phyloP scores from a whole-genome alignment of 1,140 invertebrate genomes.

The Pogonomyrmex barbatus region DNA sequence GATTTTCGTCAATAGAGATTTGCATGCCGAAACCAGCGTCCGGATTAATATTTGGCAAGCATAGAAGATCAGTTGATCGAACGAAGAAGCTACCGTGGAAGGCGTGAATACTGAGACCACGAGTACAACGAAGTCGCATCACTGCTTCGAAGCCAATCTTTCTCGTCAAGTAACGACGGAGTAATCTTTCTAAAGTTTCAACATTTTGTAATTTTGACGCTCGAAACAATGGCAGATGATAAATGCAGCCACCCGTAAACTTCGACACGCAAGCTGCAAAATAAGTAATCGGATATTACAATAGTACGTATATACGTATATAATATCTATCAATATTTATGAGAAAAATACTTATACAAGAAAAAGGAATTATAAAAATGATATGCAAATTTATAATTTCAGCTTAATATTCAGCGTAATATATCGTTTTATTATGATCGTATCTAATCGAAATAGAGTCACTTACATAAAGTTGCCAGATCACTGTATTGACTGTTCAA shows the following conservation, averaged over 20 bases:
- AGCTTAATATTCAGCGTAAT: not conserved
- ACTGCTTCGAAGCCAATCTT: slow-evolving; percentile 99
- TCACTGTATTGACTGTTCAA: slow-evolving; percentile 97
- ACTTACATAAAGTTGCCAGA: slow-evolving; percentile 96
- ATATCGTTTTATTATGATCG: slow-evolving; percentile 2
- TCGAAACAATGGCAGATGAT: slow-evolving; percentile 97
- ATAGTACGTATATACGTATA: not conserved
- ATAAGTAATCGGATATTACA: slow-evolving; percentile 30
- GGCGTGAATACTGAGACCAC: slow-evolving; percentile 97
- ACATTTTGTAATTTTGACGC: slow-evolving; percentile 90
- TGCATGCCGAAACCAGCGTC: slow-evolving; percentile 99
- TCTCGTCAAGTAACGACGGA: slow-evolving; percentile 96
- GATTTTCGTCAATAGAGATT: slow-evolving; percentile 96
- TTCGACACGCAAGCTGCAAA: slow-evolving; percentile 94
- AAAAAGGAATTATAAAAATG: slow-evolving; percentile 4
- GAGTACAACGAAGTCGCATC: slow-evolving; percentile 98
- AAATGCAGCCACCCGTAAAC: slow-evolving; percentile 97
- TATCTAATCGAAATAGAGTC: slow-evolving; percentile 62
- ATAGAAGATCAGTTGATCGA: slow-evolving; percentile 97
- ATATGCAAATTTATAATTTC: not conserved
- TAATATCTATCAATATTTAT: slow-evolving; percentile 3
- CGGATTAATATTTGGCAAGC: slow-evolving; percentile 98
- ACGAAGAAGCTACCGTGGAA: slow-evolving; percentile 99
- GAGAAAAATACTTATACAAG: not conserved
- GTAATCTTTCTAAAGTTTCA: slow-evolving; percentile 91